Evolutionary conservation across 1,140 invertebrate genomes (phyloP).

Genomic region (Drosophila ercepeae): DNA sequence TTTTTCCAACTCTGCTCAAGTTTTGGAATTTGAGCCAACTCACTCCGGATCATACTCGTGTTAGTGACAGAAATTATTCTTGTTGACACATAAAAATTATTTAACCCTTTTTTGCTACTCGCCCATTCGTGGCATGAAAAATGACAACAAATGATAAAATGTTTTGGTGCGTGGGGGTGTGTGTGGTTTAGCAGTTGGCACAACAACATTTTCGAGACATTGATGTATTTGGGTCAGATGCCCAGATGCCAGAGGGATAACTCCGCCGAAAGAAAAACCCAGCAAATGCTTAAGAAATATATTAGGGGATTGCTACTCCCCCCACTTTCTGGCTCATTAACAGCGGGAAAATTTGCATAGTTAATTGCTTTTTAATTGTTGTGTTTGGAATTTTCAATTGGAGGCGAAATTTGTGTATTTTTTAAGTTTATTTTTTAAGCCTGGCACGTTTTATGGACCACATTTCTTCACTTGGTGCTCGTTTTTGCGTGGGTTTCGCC

Average conservation of each 20-base stretch:
- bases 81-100: slow-evolving; percentile 80
- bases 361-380: slow-evolving; percentile 77
- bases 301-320: too few species aligned
- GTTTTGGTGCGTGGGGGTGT: slow-evolving; percentile 13
- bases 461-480: too few species aligned
- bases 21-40: slow-evolving; percentile 59
- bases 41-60: slow-evolving; percentile 34
- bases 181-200: slow-evolving; percentile 29
- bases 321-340: slow-evolving; percentile 46
- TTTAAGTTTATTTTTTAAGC: slow-evolving; percentile 43
- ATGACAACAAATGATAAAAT: slow-evolving; percentile 73
- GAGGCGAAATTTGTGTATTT: slow-evolving; percentile 35
- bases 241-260: not conserved
- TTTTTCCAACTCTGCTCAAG: slow-evolving; percentile 58
- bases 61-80: slow-evolving; percentile 78
- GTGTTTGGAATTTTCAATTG: slow-evolving; percentile 47
- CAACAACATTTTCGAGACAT: slow-evolving; percentile 55
- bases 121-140: slow-evolving; percentile 53
- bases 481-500: slow-evolving; percentile 19
- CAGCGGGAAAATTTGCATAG: slow-evolving; percentile 41
- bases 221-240: slow-evolving; percentile 70
- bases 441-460: slow-evolving; percentile 62
- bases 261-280: slow-evolving; percentile 3
- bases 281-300: slow-evolving; percentile 3
- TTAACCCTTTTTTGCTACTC: slow-evolving; percentile 63